Evolutionary conservation across 2,888 invertebrate species (phyloP), one percentile per base, ranked within the genome.

Genomic region (Agrotis exclamationis): DNA sequence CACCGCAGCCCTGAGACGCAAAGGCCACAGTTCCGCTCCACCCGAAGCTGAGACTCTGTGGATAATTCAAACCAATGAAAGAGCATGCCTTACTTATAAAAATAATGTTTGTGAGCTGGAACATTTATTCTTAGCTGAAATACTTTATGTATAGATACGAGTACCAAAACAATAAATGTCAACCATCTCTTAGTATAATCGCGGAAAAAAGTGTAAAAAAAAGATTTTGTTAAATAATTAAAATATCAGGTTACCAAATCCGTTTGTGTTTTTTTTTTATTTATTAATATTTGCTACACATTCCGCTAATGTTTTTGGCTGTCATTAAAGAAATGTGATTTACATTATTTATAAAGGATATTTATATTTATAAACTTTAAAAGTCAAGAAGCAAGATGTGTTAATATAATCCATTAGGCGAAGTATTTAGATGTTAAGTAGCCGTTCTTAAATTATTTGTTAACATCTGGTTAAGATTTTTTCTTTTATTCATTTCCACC

Each of bases 181-280:
- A 13, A 33, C 56, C 33, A 33, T 14, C n/a, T 20, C 6, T 18
- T 33, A 59, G 63, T 76, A 75, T 58, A 13, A 20, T 77, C 72
- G 33, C 51, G 13, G 63, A 76, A 59, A 76, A 76, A 80, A 73
- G 48, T 63, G n/a, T 51, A 66, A 20, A 53, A 39, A 20, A 50
- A 7, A 47, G 6, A 54, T 63, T 39, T 47, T 50, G 44, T 16
- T n/a, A 20, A 22, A 13, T 56, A 39, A 74, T 76, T 72, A 76
- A 68, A 79, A 73, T 72, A 74, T 83, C 72, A 82, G 69, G 65
- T 73, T 63, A 63, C 70, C 9, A 60, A 72, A 81, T 75, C 73
- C 63, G 73, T 79, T 70, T 74, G 53, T 58, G 44, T 24, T 24
- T 71, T 54, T 71, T n/a, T 76, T 68, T 73, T 28, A n/a, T 39